These are phyloP conservation scores for Tineola bisselliella DNA, from an alignment of 2,888 invertebrate species.

Conservation along the genomic window DNA sequence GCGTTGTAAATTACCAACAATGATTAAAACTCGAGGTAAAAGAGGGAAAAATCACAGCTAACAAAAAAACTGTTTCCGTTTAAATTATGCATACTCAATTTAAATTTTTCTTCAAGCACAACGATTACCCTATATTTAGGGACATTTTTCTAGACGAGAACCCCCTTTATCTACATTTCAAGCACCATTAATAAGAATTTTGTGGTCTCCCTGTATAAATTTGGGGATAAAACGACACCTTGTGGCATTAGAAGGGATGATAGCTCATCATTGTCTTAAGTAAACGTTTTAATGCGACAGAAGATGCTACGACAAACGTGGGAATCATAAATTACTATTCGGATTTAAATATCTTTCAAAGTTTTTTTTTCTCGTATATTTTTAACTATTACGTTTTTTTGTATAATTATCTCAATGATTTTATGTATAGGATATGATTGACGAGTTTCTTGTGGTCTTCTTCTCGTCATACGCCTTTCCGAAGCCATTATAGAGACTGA, in stretches of 20 bases:
- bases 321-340: too few species aligned
- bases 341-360: too few species aligned
- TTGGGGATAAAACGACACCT: constrained; percentile 11
- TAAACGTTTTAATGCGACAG: not conserved
- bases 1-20: too few species aligned
- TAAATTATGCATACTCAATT: constrained; percentile 13
- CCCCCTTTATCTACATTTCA: constrained; percentile 9
- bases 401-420: too few species aligned
- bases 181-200: constrained; percentile 13
- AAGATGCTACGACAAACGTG: not conserved
- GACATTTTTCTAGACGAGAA: constrained; percentile 11
- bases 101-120: constrained; percentile 9
- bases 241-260: constrained; percentile 3
- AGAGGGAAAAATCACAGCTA: not conserved
- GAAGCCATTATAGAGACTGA: too few species aligned
- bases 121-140: constrained; percentile 14
- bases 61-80: not conserved
- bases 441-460: too few species aligned
- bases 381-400: too few species aligned
- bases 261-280: not conserved
- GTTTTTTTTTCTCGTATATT: too few species aligned
- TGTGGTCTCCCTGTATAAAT: constrained; percentile 13
- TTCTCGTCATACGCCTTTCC: too few species aligned
- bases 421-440: too few species aligned
- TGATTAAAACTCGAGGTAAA: too few species aligned